Percentiles rank a stretch among this genome's conserved stretches.
Conservation (phyloP, 1,140 invertebrate genomes). For the Maniola jurtina region DNA sequence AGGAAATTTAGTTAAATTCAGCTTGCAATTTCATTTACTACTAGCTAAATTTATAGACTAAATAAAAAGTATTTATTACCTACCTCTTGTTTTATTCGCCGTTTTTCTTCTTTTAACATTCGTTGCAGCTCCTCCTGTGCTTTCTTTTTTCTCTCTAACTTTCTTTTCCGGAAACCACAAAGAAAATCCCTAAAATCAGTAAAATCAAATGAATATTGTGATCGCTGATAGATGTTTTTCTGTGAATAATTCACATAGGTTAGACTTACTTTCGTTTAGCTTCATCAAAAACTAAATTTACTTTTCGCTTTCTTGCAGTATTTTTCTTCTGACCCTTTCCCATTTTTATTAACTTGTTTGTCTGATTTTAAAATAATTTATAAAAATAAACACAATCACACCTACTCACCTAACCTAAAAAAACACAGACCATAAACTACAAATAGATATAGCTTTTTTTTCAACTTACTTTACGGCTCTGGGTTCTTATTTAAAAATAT, state of each 20-base stretch:
- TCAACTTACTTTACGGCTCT: too few relatives aligned
- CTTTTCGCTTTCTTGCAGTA: slow-evolving; percentile 61
- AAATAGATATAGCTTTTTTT: too few relatives aligned
- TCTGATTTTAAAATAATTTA: neutral
- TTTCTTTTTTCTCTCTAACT: slow-evolving; percentile 84
- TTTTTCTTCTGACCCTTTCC: slow-evolving; percentile 64
- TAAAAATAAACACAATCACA: neutral
- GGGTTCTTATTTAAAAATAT: too few relatives aligned
- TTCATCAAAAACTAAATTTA: slow-evolving; percentile 75
- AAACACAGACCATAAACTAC: too few relatives aligned
- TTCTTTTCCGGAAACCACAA: slow-evolving; percentile 87
- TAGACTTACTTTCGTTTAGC: slow-evolving; percentile 66
- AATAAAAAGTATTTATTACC: neutral
- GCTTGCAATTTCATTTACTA: too few relatives aligned
- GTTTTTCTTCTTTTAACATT: slow-evolving; percentile 86
- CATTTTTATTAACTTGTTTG: slow-evolving; percentile 34
- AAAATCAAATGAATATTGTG: neutral
- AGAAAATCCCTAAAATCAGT: slow-evolving; percentile 81
- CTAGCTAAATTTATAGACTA: neutral
- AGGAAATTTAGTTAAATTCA: too few relatives aligned
- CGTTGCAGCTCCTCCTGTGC: slow-evolving; percentile 84
- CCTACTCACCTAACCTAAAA: neutral
- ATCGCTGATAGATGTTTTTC: neutral
- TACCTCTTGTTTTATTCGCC: slow-evolving; percentile 85
- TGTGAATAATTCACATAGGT: neutral